Base-by-base conservation (phyloP, 2,888 invertebrate genomes). In the Scaptomyza polygonia region DNA sequence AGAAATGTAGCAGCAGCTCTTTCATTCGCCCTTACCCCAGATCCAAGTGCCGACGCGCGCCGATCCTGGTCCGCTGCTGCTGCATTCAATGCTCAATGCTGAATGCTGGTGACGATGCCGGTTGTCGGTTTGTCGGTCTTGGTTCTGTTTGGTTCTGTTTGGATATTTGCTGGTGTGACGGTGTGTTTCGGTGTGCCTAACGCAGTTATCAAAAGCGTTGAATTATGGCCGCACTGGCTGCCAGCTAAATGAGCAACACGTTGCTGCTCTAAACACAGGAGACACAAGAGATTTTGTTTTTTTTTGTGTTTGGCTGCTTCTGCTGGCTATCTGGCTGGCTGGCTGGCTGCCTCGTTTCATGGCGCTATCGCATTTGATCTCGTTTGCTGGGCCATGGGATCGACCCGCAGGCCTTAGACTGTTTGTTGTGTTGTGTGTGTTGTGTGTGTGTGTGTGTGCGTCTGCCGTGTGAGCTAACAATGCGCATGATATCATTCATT, bases 351-450 rank as follows among this genome's bases (percentile, higher is more conserved):
- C 70, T 85, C 79, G 76, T 65, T 81, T 84, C 77, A 77, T 89
- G 89, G 89, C 89, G 89, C 89, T 89, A 89, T 89, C 89, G 87
- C 85, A 89, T 89, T 89, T 89, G 89, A 89, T 89, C 89, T 89
- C 81, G 86, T 89, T 89, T 88, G 87, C 77, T 62, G 84, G 67
- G 55, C 64, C 70, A 65, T 72, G 65, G 78, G 79, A 67, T 77
- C 83, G 79, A 79, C 81, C 86, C 86, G 83, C 85, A 83, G 86
- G 56, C 83, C 52, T 36, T 18, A 34, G 40, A 34, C 32, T 48
- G 42, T 47, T 39, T 70, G 71, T 36, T n/a, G 7, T 36, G 14
- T 36, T 36, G 14, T 36, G 42, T 49, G 12, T 47, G 42, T n/a
- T n/a, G 71, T 36, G 14, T n/a, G 7, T 36, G 14, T 36, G 36